These are phyloP conservation scores for Parnassius orleans DNA, from an alignment of 2,888 invertebrate genomes.

Conservation along the genomic window DNA sequence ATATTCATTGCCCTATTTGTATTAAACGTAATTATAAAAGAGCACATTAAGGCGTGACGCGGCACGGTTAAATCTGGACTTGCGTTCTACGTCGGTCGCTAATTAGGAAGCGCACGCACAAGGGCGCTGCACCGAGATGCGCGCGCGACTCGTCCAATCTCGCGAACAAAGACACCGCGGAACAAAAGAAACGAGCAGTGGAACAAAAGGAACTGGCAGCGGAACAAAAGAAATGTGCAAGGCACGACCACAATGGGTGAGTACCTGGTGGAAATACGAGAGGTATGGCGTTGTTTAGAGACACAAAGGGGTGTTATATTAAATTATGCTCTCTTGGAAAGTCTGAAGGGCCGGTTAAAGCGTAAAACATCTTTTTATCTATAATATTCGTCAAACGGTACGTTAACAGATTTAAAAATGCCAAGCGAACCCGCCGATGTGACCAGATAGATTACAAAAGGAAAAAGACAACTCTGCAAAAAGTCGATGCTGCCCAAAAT, in stretches of 20 bases:
- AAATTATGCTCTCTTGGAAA: slow-evolving; percentile 47
- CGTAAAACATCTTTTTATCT: slow-evolving; percentile 9
- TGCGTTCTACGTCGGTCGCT: slow-evolving; percentile 63
- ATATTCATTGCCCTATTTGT: too few species aligned
- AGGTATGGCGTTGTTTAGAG: slow-evolving; percentile 45
- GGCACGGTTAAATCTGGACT: slow-evolving; percentile 67
- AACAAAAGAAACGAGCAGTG: slow-evolving; percentile 50
- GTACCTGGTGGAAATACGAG: slow-evolving; percentile 46
- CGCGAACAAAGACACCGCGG: slow-evolving; percentile 49
- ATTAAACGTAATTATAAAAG: slow-evolving; percentile 18
- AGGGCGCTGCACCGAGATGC: slow-evolving; percentile 66
- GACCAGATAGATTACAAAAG: too few species aligned
- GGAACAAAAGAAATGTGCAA: slow-evolving; percentile 44
- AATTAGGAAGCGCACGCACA: slow-evolving; percentile 76
- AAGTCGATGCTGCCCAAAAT: too few species aligned
- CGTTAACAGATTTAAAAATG: too few species aligned
- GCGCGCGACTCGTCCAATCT: slow-evolving; percentile 39
- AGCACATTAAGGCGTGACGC: slow-evolving; percentile 54
- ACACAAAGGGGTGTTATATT: slow-evolving; percentile 61
- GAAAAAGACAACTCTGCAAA: too few species aligned
- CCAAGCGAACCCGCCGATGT: too few species aligned
- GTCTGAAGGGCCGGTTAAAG: slow-evolving; percentile 11
- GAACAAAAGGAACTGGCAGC: slow-evolving; percentile 25
- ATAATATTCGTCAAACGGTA: not conserved
- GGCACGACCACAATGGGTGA: slow-evolving; percentile 35